Evolutionary conservation across 1,140 invertebrate species (phyloP), one percentile per base, ranked within the genome.

Genomic region (Patella vulgata): DNA sequence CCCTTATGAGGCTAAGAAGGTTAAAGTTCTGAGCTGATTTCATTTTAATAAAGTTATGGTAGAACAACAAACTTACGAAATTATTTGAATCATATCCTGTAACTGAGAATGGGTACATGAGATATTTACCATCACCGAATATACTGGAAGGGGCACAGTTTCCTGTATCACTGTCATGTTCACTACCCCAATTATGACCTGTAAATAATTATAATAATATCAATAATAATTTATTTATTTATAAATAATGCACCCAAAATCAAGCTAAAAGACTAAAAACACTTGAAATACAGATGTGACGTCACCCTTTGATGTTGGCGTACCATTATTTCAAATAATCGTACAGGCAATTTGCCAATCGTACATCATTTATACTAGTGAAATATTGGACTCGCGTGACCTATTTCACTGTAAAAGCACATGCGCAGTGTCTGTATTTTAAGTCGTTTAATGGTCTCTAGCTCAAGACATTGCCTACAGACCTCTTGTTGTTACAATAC

Each of bases 121-220:
- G 88, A 84, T 94, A 98, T 59, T 95, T 96, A 40, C 96, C 96
- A 19, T 95, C 94, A 84, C 94, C 63, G 0, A 92, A 77, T 23
- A 92, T 77, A 91, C 75, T 92, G 81, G 91, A 92, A 9, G 96
- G 96, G 77, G 93, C 93, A 82, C 96, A 98, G 85, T 96, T 93
- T 47, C 91, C 90, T 60, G 94, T 92, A 82, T 97, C 94, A 8
- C 95, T 94, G 87, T 96, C 96, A 85, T 98, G 96, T 82, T 98
- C 96, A 9, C 94, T 96, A n/a, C 96, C 96, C 95, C 95, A 98
- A 84, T 97, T 98, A 79, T 98, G 95, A 33, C 96, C 96, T 87
- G 94, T 19, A 70, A 46, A 33, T 42, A 17, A 53, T 9, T 3
- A 55, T 8, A 25, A 28, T 14, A 12, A 9, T 47, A 9, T 14